phyloP scores from a whole-genome alignment of 2,888 invertebrate genomes.

The Aspidiotus rigidus region DNA sequence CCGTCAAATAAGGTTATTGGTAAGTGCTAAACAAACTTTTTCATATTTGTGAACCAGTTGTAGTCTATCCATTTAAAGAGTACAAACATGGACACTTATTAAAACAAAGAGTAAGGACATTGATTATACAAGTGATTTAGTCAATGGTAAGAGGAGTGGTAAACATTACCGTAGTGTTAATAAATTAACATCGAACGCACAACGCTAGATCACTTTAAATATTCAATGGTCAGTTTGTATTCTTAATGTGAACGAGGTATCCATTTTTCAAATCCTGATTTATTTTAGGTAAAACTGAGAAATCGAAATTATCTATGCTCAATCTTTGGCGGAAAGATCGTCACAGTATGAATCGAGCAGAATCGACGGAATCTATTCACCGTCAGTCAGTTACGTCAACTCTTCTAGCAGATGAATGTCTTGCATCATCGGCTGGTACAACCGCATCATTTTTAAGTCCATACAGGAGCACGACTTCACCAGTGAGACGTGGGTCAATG shows the following conservation, averaged over 20 bases:
- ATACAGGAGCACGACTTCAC: constrained; percentile 5
- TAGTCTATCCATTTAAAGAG: too few relatives aligned
- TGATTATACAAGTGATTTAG: too few relatives aligned
- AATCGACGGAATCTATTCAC: constrained; percentile 19
- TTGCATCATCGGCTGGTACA: not conserved
- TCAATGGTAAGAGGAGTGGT: too few relatives aligned
- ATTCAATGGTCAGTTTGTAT: not conserved
- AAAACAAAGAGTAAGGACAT: too few relatives aligned
- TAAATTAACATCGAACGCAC: not conserved
- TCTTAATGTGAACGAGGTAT: not conserved
- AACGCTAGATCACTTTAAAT: not conserved
- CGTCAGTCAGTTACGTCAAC: not conserved
- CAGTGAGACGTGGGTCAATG: constrained; percentile 62
- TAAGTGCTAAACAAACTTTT: not conserved
- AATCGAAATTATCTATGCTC: constrained; percentile 21
- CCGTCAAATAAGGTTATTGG: constrained; percentile 53
- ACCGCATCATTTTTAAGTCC: constrained; percentile 16
- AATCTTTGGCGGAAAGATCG: constrained; percentile 23
- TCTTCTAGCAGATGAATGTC: not conserved
- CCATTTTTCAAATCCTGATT: not conserved
- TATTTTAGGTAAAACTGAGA: constrained; percentile 9
- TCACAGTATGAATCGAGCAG: constrained; percentile 15
- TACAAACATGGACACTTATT: too few relatives aligned
- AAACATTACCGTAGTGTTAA: too few relatives aligned
- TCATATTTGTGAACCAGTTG: too few relatives aligned